phyloP scores from a whole-genome alignment of 2,888 invertebrate genomes.

The Hyles lineata region DNA sequence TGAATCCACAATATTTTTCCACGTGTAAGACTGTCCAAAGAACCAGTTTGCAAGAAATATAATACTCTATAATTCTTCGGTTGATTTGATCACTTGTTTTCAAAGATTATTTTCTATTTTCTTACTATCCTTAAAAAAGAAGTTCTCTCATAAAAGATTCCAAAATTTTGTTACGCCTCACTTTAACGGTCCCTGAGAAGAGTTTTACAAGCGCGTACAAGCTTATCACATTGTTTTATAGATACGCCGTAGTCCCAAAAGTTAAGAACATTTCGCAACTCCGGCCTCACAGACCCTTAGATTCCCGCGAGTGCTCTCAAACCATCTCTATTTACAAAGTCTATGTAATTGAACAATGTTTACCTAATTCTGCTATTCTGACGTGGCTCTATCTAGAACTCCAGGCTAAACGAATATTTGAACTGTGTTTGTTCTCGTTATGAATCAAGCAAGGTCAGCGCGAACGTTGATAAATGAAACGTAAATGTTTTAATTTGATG shows the following conservation, averaged over 20 bases:
- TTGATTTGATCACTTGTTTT: background rate
- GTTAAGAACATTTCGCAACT: constrained; percentile 38
- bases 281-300: constrained; percentile 32
- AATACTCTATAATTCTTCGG: too few species aligned
- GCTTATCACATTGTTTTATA: constrained; percentile 25
- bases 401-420: constrained; percentile 42
- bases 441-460: background rate
- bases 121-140: background rate
- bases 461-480: constrained; percentile 7
- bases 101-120: background rate
- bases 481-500: constrained; percentile 2
- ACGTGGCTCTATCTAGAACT: constrained; percentile 29
- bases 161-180: background rate
- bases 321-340: constrained; percentile 33
- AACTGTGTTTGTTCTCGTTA: constrained; percentile 28
- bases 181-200: background rate
- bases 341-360: constrained; percentile 39
- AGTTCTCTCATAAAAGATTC: background rate
- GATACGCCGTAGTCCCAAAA: constrained; percentile 30
- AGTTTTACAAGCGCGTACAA: constrained; percentile 14
- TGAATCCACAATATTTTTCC: background rate
- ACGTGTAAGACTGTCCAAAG: background rate
- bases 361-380: constrained; percentile 42
- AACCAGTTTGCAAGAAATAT: too few species aligned
- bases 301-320: constrained; percentile 38